A percentile compares a stretch with the other conserved stretches of the same genome.
phyloP scores from a whole-genome alignment of 2,888 invertebrate species.

The Carterocephalus palaemon region DNA sequence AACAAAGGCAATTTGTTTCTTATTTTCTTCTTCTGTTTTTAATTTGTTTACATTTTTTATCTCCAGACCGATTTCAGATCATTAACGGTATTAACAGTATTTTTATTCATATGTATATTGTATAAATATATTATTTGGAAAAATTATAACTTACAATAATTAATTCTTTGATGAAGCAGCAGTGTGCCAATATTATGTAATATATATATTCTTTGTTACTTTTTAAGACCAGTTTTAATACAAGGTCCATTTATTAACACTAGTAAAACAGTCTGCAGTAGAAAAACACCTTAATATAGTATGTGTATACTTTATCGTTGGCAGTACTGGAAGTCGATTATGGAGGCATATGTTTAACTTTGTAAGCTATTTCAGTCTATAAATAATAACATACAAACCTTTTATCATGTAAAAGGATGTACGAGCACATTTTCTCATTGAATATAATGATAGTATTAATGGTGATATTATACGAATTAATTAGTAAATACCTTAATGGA shows the following conservation, averaged over 20 bases:
- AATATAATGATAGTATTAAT: conserved; percentile 3
- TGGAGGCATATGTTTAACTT: conserved; percentile 1
- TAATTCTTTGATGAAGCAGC: no score
- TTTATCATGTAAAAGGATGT: neutral
- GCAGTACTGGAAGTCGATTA: conserved; percentile 3
- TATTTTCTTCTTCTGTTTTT: no score
- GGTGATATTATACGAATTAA: neutral
- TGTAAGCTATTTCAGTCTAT: conserved; percentile 1
- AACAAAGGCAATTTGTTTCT: no score
- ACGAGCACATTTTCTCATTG: no score
- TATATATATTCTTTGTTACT: conserved; percentile 12
- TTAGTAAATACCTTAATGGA: conserved; percentile 2
- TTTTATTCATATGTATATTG: no score
- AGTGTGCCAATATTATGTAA: conserved; percentile 17
- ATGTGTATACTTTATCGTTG: conserved; percentile 10
- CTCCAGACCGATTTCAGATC: no score
- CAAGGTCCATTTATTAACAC: conserved; percentile 20
- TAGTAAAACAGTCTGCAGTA: conserved; percentile 15
- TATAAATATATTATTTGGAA: no score
- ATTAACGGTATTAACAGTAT: no score
- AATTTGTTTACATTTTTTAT: no score
- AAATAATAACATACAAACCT: neutral
- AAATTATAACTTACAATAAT: no score
- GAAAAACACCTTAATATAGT: conserved; percentile 12
- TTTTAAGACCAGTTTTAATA: conserved; percentile 20